phyloP scores from a whole-genome alignment of 2,888 invertebrate genomes.

The Drosophila bunnanda region DNA sequence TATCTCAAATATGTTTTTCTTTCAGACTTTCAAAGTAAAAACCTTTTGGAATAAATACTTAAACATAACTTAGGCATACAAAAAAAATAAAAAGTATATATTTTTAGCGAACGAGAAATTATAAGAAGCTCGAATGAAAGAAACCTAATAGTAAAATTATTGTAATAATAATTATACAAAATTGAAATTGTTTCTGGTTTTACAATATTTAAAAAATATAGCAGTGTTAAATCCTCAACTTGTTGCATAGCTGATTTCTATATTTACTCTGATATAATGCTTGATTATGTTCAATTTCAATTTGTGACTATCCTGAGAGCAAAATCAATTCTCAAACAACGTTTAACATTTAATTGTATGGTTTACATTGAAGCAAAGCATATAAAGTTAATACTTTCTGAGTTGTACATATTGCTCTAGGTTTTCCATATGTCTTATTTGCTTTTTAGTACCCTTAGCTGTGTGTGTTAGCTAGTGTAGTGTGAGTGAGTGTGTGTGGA shows the following conservation, averaged over 20 bases:
- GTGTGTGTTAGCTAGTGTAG: slow-evolving; percentile 25
- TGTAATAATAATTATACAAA: slow-evolving; percentile 2
- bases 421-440: slow-evolving; percentile 27
- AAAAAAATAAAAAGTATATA: slow-evolving; percentile 4
- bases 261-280: slow-evolving; percentile 28
- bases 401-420: slow-evolving; percentile 66
- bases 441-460: slow-evolving; percentile 51
- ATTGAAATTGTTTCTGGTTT: slow-evolving; percentile 3
- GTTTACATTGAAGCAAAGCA: slow-evolving; percentile 55
- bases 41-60: slow-evolving; percentile 21
- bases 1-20: slow-evolving; percentile 7
- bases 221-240: slow-evolving; percentile 12
- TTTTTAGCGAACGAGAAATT: slow-evolving; percentile 15
- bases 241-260: slow-evolving; percentile 23
- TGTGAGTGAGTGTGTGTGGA: slow-evolving; percentile 30
- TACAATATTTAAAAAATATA: slow-evolving; percentile 29
- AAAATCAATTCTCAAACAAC: slow-evolving; percentile 51
- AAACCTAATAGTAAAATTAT: slow-evolving; percentile 15
- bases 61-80: slow-evolving; percentile 22
- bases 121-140: slow-evolving; percentile 9
- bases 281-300: slow-evolving; percentile 50
- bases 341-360: slow-evolving; percentile 54
- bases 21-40: slow-evolving; percentile 26
- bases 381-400: slow-evolving; percentile 53
- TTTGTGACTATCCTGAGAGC: slow-evolving; percentile 43